Evolutionary conservation across 2,113 vertebrate genomes (phyloP), one percentile per base, ranked within the genome.

Genomic region (Psilopsiagon aurifrons): DNA sequence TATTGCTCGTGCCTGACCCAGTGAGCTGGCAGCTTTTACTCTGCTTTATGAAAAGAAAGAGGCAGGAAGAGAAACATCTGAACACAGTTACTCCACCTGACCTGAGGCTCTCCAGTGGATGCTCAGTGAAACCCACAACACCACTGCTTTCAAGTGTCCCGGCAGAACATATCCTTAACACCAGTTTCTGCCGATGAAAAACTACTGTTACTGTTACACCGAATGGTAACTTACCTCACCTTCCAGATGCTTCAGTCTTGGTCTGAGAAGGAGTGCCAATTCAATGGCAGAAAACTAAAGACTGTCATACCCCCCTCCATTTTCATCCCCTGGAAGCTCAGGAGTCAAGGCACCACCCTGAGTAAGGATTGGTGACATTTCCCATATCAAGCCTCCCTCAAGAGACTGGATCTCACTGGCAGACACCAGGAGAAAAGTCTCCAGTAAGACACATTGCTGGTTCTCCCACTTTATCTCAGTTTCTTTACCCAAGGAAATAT

Each of bases 21-120:
- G 24, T 55, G 84, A 95, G 47, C 82, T 87, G 83, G 43, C 60
- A 71, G 90, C 39, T 85, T 94, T 88, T 91, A 43, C 54, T 64
- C 54, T 90, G 83, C 71, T 43, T 88, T 59, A 59, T 0, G 0
- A 70, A n/a, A 3, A 63, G 33, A 51, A 73, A 71, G 46, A 76
- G 5, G 13, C 68, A 62, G 29, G 67, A 39, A 17, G 15, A 83
- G 41, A 83, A 92, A 87, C 19, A 39, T 70, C 73, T 70, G 59
- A 91, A 54, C 62, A 41, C 24, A 31, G 47, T 75, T 82, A 47
- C 13, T 59, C 5, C 57, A 86, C 44, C 49, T 83, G 57, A 62
- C 52, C 37, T 74, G 51, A 57, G 62, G 62, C 9, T 79, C 10
- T 92, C 39, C 1, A 1, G 9, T 51, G 51, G 33, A 47, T 68